phyloP scores from a whole-genome alignment of 2,113 vertebrate species.

The Trematomus loennbergii region DNA sequence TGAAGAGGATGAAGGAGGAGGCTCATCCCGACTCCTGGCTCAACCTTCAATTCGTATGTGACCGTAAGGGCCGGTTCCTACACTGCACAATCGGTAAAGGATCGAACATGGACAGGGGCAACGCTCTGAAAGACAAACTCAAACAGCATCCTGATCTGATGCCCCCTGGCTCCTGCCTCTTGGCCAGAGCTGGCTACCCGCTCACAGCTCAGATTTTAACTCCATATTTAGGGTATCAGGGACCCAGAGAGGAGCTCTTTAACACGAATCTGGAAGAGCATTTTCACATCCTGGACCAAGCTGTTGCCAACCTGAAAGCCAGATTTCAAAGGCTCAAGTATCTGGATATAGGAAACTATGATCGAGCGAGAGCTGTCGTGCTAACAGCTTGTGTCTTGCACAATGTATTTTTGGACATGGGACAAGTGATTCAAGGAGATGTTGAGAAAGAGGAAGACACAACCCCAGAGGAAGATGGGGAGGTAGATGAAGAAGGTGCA shows the following conservation, averaged over 20 bases:
- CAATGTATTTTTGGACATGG: slow-evolving; percentile 76
- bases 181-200: slow-evolving; percentile 75
- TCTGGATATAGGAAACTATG: slow-evolving; percentile 79
- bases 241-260: slow-evolving; percentile 73
- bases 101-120: slow-evolving; percentile 67
- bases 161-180: slow-evolving; percentile 74
- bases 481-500: slow-evolving; percentile 73
- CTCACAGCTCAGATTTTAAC: slow-evolving; percentile 77
- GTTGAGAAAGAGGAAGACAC: slow-evolving; percentile 41
- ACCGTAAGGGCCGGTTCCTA: slow-evolving; percentile 69
- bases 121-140: slow-evolving; percentile 65
- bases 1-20: slow-evolving; percentile 70
- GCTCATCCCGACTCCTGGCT: slow-evolving; percentile 78
- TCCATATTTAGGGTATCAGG: slow-evolving; percentile 47
- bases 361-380: slow-evolving; percentile 77
- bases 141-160: slow-evolving; percentile 62
- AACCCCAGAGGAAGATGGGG: slow-evolving; percentile 33
- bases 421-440: slow-evolving; percentile 52
- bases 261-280: slow-evolving; percentile 73
- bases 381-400: slow-evolving; percentile 80
- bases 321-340: slow-evolving; percentile 77
- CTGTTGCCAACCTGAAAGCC: slow-evolving; percentile 67
- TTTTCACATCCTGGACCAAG: slow-evolving; percentile 68
- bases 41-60: slow-evolving; percentile 79
- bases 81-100: slow-evolving; percentile 77